These are phyloP conservation scores for Dendrolimus kikuchii DNA, from an alignment of 1,140 invertebrate species.

Conservation along the genomic window DNA sequence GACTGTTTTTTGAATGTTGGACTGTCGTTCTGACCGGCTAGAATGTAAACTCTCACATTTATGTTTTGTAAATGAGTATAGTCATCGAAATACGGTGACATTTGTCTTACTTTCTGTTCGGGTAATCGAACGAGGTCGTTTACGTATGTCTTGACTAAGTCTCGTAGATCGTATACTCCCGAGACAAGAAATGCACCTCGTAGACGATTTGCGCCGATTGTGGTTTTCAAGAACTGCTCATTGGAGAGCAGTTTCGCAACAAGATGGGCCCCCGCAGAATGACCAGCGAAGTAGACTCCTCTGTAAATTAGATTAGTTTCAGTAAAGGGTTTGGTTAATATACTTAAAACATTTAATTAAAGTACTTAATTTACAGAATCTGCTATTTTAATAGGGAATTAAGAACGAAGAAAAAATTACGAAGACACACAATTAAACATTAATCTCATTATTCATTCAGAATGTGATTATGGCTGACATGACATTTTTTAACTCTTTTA, in stretches of 20 bases:
- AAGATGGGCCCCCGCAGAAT: slow-evolving; percentile 85
- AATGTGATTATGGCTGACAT: too few species aligned
- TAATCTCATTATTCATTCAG: too few species aligned
- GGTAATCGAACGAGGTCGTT: slow-evolving; percentile 56
- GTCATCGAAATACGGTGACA: slow-evolving; percentile 58
- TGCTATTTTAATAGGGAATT: too few species aligned
- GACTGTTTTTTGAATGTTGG: slow-evolving; percentile 64
- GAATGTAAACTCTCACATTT: slow-evolving; percentile 47
- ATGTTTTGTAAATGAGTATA: slow-evolving; percentile 50
- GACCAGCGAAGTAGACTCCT: slow-evolving; percentile 78
- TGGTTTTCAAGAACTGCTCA: slow-evolving; percentile 62
- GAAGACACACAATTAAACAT: too few species aligned
- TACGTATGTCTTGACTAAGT: slow-evolving; percentile 50
- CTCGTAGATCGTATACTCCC: slow-evolving; percentile 73
- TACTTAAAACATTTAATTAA: background rate
- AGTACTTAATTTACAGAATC: too few species aligned
- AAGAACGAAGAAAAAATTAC: too few species aligned
- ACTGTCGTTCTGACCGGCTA: slow-evolving; percentile 62
- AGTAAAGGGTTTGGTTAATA: background rate
- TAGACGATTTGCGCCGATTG: slow-evolving; percentile 38
- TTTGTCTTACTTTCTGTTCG: slow-evolving; percentile 40
- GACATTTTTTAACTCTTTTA: too few species aligned
- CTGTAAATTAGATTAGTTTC: slow-evolving; percentile 42
- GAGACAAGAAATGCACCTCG: slow-evolving; percentile 71
- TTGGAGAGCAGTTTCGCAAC: slow-evolving; percentile 73